Conservation (phyloP, 1,140 invertebrate genomes). For the Cydia splendana region DNA sequence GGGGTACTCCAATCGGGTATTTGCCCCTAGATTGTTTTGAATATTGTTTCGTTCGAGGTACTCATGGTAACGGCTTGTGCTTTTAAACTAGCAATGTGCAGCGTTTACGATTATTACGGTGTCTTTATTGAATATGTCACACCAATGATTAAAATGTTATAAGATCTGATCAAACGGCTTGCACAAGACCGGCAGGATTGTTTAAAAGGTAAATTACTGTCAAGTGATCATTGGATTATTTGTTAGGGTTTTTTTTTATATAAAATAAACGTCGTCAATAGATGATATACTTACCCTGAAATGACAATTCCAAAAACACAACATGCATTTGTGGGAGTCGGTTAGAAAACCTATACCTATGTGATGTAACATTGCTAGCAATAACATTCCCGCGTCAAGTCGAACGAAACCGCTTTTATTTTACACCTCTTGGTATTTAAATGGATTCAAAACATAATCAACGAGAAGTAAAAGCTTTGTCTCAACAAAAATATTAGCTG, state of each 20-base stretch:
- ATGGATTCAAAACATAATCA: slow-evolving; percentile 65
- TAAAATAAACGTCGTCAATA: too few relatives aligned
- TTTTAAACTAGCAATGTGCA: neutral
- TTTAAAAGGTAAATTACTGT: too few relatives aligned
- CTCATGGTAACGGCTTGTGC: neutral
- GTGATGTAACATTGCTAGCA: too few relatives aligned
- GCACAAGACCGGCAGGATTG: too few relatives aligned
- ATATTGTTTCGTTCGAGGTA: slow-evolving; percentile 48
- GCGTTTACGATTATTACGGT: neutral
- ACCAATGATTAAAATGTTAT: neutral
- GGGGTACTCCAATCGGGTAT: slow-evolving; percentile 61
- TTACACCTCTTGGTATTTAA: slow-evolving; percentile 32
- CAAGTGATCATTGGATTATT: too few relatives aligned
- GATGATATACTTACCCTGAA: too few relatives aligned
- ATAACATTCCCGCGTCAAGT: neutral
- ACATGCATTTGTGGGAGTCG: too few relatives aligned
- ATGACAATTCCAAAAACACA: too few relatives aligned
- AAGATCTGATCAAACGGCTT: too few relatives aligned
- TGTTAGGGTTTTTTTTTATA: too few relatives aligned
- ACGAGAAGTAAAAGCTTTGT: slow-evolving; percentile 58
- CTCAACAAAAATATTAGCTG: slow-evolving; percentile 52
- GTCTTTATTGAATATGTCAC: neutral
- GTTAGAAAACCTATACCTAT: too few relatives aligned
- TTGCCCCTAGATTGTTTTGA: slow-evolving; percentile 67
- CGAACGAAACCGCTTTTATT: neutral